These are phyloP conservation scores for Nothobranchius kuhntae DNA, from an alignment of 2,113 vertebrate species.

Conservation along the genomic window DNA sequence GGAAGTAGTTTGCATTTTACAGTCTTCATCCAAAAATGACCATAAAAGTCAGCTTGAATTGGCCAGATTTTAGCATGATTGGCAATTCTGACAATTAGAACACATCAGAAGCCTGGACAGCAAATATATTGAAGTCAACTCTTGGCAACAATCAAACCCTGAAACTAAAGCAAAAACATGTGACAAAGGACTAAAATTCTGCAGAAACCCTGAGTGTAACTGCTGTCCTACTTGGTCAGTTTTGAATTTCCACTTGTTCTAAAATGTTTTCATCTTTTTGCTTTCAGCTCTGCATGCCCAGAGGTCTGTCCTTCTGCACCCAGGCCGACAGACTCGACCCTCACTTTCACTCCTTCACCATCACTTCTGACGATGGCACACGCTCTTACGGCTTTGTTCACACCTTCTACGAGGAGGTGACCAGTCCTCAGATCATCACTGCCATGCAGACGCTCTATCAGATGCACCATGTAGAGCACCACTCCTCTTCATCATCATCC, in stretches of 20 bases:
- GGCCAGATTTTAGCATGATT: no score
- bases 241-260: not conserved
- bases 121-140: no score
- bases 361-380: conserved; percentile 89
- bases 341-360: conserved; percentile 92
- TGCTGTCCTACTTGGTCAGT: not conserved
- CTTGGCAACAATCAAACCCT: no score
- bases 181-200: not conserved
- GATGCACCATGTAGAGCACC: conserved; percentile 95
- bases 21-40: no score
- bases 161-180: no score
- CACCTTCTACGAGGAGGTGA: conserved; percentile 96
- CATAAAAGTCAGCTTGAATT: no score
- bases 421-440: conserved; percentile 88
- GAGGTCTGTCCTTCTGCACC: conserved; percentile 93
- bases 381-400: conserved; percentile 94
- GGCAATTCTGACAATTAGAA: not conserved
- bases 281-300: conserved; percentile 94
- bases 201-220: no score
- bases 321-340: conserved; percentile 86
- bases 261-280: not conserved
- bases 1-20: no score
- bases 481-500: conserved; percentile 74
- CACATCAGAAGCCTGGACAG: not conserved
- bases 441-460: conserved; percentile 97